Evolutionary conservation across 1,140 invertebrate species (phyloP).

Genomic region (Calosoma granatense): DNA sequence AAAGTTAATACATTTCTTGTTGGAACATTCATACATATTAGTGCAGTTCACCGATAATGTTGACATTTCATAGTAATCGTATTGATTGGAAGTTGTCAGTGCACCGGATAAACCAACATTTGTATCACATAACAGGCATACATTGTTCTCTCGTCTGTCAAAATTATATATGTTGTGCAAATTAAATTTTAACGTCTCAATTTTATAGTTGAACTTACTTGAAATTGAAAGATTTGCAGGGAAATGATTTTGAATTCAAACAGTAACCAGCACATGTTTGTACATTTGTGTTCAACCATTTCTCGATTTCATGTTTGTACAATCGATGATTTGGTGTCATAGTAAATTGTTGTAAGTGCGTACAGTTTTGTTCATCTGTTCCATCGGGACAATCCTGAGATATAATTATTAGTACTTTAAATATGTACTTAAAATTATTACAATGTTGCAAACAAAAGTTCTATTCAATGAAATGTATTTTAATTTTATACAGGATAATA

Average conservation of each 20-base stretch:
- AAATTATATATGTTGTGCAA: background rate
- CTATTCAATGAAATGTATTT: no score
- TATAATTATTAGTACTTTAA: background rate
- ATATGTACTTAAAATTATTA: no score
- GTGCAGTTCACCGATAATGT: slow-evolving; percentile 38
- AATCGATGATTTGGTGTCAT: slow-evolving; percentile 35
- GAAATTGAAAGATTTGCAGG: slow-evolving; percentile 52
- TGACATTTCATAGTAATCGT: slow-evolving; percentile 50
- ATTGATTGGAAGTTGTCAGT: slow-evolving; percentile 34
- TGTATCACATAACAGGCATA: slow-evolving; percentile 46
- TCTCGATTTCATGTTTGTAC: slow-evolving; percentile 43
- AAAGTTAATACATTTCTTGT: slow-evolving; percentile 48
- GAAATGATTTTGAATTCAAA: slow-evolving; percentile 42
- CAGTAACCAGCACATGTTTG: slow-evolving; percentile 49
- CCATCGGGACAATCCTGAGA: slow-evolving; percentile 49
- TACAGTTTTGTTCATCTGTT: slow-evolving; percentile 46
- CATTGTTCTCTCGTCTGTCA: slow-evolving; percentile 38
- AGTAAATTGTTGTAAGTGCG: slow-evolving; percentile 24
- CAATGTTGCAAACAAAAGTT: no score
- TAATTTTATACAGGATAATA: no score
- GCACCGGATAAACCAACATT: slow-evolving; percentile 47
- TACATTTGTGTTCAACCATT: slow-evolving; percentile 45
- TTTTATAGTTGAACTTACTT: slow-evolving; percentile 38
- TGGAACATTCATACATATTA: slow-evolving; percentile 42
- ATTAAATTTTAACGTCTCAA: no score